These are phyloP conservation scores for Spea hammondii DNA, from an alignment of 2,797 vertebrate genomes.

Conservation along the genomic window DNA sequence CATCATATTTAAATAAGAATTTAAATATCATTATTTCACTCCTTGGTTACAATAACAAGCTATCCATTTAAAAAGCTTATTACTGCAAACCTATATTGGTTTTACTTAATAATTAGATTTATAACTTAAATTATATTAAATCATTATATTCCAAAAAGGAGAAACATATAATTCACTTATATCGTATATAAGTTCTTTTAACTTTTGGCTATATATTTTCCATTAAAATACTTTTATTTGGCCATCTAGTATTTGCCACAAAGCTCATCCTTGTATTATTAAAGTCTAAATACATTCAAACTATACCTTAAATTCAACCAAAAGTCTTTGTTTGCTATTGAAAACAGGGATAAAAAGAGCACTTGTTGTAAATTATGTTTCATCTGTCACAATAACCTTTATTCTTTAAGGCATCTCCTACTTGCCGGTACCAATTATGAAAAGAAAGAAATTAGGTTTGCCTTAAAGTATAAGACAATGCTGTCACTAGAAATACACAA, in stretches of 20 bases:
- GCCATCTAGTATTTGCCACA: slow-evolving; percentile 51
- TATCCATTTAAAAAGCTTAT: too few relatives aligned
- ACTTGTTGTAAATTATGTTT: slow-evolving; percentile 76
- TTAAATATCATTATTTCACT: too few relatives aligned
- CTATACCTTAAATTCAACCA: slow-evolving; percentile 64
- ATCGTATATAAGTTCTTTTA: slow-evolving; percentile 52
- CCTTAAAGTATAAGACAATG: slow-evolving; percentile 65
- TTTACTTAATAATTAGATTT: too few relatives aligned
- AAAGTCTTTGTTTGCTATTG: slow-evolving; percentile 68
- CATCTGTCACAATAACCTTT: slow-evolving; percentile 76
- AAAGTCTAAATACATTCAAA: slow-evolving; percentile 60
- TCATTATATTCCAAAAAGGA: too few relatives aligned
- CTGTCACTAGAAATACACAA: slow-evolving; percentile 61
- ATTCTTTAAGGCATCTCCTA: slow-evolving; percentile 70
- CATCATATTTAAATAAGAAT: too few relatives aligned
- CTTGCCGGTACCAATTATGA: slow-evolving; percentile 73
- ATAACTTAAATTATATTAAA: too few relatives aligned
- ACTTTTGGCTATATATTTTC: slow-evolving; percentile 59
- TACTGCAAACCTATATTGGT: too few relatives aligned
- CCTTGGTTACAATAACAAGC: too few relatives aligned
- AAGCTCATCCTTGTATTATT: slow-evolving; percentile 58
- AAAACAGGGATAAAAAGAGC: slow-evolving; percentile 68
- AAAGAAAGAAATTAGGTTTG: slow-evolving; percentile 70
- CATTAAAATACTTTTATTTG: slow-evolving; percentile 46
- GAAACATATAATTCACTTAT: too few relatives aligned